Base-by-base conservation (phyloP, 2,888 invertebrate species). In the Morpho achilles region DNA sequence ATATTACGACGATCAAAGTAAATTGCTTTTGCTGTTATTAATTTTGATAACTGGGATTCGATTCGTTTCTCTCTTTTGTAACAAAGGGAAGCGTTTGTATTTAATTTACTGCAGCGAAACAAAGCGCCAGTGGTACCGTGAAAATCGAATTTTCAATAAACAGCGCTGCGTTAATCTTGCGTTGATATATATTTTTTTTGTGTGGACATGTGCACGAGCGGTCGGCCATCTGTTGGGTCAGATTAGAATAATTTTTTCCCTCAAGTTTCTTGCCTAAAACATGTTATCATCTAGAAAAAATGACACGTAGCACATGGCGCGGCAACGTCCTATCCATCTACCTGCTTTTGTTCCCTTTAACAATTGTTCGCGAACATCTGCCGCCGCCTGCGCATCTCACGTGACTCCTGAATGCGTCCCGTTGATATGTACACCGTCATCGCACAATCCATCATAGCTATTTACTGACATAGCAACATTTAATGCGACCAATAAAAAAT, bases 31-130 rank as follows among this genome's bases (percentile, higher is more conserved):
- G 86, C 81, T 77, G 87, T 87, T 87, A 87, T 88, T 88, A 87
- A 87, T 87, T 87, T 85, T 86, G 87, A 86, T 87, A 88, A 87
- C 87, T 87, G 88, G 86, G 87, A 87, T 89, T 85, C 85, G 71
- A 85, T 83, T 85, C 82, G 87, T 87, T 87, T 88, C 87, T 87
- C 87, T 87, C 85, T 87, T 88, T 86, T 86, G 86, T 87, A 87
- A 88, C 87, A 88, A 88, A 88, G 86, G 86, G 85, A 87, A 88
- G 81, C 83, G 84, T 83, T 85, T 75, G 84, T 84, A 87, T 88
- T 88, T 87, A 84, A 86, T 86, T 85, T 79, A 80, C 72, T 74
- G 80, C 79, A 78, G 72, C 70, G 75, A 79, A 71, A 82, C 79
- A 81, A 83, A 80, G 72, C 73, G 68, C 67, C 75, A 70, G 68